Evolutionary conservation across 2,888 invertebrate genomes (phyloP).

Genomic region (Parnassius orleans): DNA sequence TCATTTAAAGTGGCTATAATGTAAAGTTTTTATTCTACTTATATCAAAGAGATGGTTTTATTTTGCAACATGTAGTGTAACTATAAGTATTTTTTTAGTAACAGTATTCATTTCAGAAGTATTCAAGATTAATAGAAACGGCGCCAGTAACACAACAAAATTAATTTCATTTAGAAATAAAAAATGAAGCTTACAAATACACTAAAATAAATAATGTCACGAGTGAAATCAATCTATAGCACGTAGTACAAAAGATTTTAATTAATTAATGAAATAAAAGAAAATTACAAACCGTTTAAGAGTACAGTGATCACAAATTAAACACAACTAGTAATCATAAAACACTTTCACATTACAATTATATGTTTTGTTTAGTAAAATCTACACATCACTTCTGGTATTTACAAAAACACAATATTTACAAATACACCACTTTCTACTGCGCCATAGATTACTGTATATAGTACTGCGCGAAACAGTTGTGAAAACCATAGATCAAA

Average conservation of each 20-base stretch:
- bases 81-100: background rate
- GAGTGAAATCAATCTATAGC: background rate
- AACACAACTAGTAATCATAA: constrained; percentile 47
- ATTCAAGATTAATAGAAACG: constrained; percentile 22
- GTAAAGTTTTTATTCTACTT: no score
- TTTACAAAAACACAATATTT: constrained; percentile 69
- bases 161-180: constrained; percentile 4
- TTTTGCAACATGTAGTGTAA: no score
- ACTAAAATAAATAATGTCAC: constrained; percentile 4
- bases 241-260: constrained; percentile 33
- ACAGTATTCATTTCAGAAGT: constrained; percentile 8
- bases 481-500: no score
- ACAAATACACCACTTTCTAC: constrained; percentile 70
- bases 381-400: constrained; percentile 45
- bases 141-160: constrained; percentile 15
- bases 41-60: no score
- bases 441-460: constrained; percentile 42
- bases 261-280: constrained; percentile 28
- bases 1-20: no score
- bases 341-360: constrained; percentile 50
- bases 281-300: constrained; percentile 49
- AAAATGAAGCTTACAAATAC: constrained; percentile 7
- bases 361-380: constrained; percentile 36
- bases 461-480: constrained; percentile 37
- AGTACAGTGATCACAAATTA: constrained; percentile 38